Percentiles rank a stretch among this genome's conserved stretches.
phyloP scores from a whole-genome alignment of 2,113 vertebrate species.

The Lepisosteus oculatus region DNA sequence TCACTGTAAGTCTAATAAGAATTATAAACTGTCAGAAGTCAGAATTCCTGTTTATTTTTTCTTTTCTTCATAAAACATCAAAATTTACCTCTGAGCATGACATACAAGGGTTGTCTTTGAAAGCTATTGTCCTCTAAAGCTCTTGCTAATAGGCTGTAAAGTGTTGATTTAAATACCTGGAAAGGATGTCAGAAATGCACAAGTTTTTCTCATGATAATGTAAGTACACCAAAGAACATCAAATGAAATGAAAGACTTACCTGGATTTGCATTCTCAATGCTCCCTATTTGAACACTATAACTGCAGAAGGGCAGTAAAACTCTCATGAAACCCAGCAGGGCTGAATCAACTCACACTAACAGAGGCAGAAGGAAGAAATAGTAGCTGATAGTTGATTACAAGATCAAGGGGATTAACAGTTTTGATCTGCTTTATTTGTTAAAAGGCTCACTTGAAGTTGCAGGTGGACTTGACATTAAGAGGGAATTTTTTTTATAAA shows the following conservation, averaged over 20 bases:
- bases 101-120: slow-evolving; percentile 33
- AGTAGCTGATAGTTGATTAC: slow-evolving; percentile 6
- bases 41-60: slow-evolving; percentile 26
- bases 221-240: slow-evolving; percentile 30
- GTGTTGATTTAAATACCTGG: slow-evolving; percentile 52
- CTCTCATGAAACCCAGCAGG: neutral
- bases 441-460: slow-evolving; percentile 4
- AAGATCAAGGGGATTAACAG: slow-evolving; percentile 2
- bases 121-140: slow-evolving; percentile 43
- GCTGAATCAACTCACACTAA: neutral
- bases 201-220: slow-evolving; percentile 40
- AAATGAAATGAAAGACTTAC: slow-evolving; percentile 43
- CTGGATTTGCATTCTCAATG: slow-evolving; percentile 56
- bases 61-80: slow-evolving; percentile 3
- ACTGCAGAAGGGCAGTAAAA: slow-evolving; percentile 11
- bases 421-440: slow-evolving; percentile 17
- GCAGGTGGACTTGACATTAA: slow-evolving; percentile 5
- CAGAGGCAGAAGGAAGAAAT: neutral
- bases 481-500: neutral
- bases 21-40: slow-evolving; percentile 21
- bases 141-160: slow-evolving; percentile 53
- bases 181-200: slow-evolving; percentile 35
- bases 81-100: slow-evolving; percentile 17
- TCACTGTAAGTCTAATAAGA: slow-evolving; percentile 28
- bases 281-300: slow-evolving; percentile 39